A percentile compares a stretch with the other conserved stretches of the same genome.
Evolutionary conservation across 2,797 vertebrate species (phyloP).

Genomic region (Caiman crocodilus): DNA sequence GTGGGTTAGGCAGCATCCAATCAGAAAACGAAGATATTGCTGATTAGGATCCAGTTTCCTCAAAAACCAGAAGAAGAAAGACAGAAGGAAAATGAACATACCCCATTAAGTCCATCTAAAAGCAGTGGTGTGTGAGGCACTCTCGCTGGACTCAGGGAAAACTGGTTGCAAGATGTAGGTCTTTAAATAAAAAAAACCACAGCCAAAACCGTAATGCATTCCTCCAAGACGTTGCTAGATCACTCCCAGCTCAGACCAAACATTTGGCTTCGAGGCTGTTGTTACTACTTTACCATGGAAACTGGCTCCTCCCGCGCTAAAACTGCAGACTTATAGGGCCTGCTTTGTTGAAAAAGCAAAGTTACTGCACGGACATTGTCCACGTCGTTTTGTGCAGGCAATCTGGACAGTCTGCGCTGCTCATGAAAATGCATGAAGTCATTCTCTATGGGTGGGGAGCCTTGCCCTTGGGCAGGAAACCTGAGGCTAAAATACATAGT

Average conservation of each 20-base stretch:
- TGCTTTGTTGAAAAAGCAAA: background rate
- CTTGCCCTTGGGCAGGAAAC: background rate
- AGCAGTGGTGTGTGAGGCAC: too few relatives aligned
- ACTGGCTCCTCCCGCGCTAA: constrained; percentile 58
- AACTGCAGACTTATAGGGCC: background rate
- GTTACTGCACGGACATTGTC: background rate
- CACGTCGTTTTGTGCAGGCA: background rate
- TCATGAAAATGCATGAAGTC: background rate
- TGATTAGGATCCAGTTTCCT: background rate
- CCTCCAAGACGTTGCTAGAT: constrained; percentile 17
- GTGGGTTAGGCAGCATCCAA: background rate
- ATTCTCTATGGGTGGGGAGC: fast-evolving
- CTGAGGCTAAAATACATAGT: fast-evolving
- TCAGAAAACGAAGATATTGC: background rate
- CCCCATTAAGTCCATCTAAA: background rate
- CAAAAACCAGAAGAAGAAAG: background rate
- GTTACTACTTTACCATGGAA: constrained; percentile 46
- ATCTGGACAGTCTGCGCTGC: fast-evolving
- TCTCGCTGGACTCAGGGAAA: background rate
- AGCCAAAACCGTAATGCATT: background rate
- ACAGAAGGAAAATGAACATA: background rate
- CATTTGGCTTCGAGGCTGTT: background rate
- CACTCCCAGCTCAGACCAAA: constrained; percentile 3
- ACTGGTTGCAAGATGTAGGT: background rate
- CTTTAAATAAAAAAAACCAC: background rate